A percentile compares a stretch with the other conserved stretches of the same genome.
These are phyloP conservation scores for Eretmochelys imbricata DNA, from an alignment of 2,113 vertebrate genomes.

Conservation along the genomic window DNA sequence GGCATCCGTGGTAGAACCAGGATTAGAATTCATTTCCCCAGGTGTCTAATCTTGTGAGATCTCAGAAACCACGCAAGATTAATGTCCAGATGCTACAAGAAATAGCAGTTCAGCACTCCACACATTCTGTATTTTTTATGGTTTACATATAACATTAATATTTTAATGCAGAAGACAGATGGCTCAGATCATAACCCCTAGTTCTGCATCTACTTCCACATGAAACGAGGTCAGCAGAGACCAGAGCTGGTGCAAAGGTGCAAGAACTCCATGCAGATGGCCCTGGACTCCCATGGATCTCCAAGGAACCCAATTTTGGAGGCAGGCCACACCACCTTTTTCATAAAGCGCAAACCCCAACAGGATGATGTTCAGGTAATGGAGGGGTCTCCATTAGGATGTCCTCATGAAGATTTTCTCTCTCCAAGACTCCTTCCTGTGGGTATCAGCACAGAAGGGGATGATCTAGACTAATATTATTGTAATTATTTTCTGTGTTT, in stretches of 20 bases:
- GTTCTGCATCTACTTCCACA: not conserved
- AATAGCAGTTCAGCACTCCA: not conserved
- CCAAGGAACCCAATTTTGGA: rapidly evolving
- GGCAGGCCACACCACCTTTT: not conserved
- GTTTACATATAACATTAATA: not conserved
- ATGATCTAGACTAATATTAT: not conserved
- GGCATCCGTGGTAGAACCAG: not conserved
- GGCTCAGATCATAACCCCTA: rapidly evolving
- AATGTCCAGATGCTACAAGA: not conserved
- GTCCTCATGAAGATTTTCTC: not conserved
- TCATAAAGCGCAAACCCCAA: not conserved
- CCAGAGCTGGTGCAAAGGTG: not conserved
- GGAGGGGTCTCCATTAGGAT: not conserved
- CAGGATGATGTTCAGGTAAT: not conserved
- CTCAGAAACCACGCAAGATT: not conserved
- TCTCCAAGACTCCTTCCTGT: not conserved
- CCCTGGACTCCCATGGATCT: not conserved
- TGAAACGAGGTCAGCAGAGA: not conserved
- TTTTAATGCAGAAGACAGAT: not conserved
- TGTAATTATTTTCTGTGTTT: not conserved
- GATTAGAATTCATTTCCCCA: not conserved
- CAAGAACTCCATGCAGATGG: rapidly evolving
- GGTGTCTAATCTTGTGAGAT: not conserved
- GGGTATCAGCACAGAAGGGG: not conserved
- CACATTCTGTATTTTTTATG: not conserved